Evolutionary conservation across 2,888 invertebrate genomes (phyloP).

Genomic region (Conus canariensis): DNA sequence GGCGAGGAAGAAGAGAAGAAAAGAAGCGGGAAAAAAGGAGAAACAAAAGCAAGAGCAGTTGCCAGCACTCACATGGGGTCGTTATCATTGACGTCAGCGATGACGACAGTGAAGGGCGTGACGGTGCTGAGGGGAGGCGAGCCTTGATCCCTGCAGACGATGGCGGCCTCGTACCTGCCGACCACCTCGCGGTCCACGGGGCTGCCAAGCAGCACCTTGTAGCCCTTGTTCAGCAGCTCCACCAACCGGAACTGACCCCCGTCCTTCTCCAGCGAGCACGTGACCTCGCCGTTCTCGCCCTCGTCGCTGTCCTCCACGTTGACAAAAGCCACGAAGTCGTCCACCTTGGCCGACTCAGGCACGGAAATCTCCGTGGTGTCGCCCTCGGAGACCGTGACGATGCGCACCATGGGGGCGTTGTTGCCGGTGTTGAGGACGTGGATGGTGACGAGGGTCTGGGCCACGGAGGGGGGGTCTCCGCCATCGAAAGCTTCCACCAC

Average conservation of each 20-base stretch:
- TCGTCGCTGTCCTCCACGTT: conserved; percentile 67
- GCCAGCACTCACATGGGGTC: conserved; percentile 53
- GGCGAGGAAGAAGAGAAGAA: background rate
- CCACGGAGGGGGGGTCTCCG: conserved; percentile 52
- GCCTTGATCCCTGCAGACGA: conserved; percentile 62
- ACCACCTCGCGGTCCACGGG: conserved; percentile 60
- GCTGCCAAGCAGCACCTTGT: conserved; percentile 54
- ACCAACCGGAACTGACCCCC: conserved; percentile 50
- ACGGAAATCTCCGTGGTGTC: conserved; percentile 50
- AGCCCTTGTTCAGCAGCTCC: conserved; percentile 50
- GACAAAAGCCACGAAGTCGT: conserved; percentile 67
- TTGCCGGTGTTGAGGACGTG: conserved; percentile 91
- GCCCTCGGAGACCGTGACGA: conserved; percentile 52
- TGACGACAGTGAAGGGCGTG: conserved; percentile 54
- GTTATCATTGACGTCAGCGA: conserved; percentile 67
- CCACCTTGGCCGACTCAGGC: conserved; percentile 60
- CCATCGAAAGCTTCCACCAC: conserved; percentile 55
- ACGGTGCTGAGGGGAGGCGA: conserved; percentile 54
- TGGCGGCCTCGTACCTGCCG: conserved; percentile 50
- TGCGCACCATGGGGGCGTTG: conserved; percentile 87
- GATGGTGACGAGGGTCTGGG: conserved; percentile 54
- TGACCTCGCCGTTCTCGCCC: conserved; percentile 62
- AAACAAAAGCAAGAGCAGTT: background rate
- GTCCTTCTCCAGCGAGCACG: conserved; percentile 55
- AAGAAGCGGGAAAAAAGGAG: background rate